These are phyloP conservation scores for Melipona beecheii DNA, from an alignment of 2,888 invertebrate genomes.

Conservation along the genomic window DNA sequence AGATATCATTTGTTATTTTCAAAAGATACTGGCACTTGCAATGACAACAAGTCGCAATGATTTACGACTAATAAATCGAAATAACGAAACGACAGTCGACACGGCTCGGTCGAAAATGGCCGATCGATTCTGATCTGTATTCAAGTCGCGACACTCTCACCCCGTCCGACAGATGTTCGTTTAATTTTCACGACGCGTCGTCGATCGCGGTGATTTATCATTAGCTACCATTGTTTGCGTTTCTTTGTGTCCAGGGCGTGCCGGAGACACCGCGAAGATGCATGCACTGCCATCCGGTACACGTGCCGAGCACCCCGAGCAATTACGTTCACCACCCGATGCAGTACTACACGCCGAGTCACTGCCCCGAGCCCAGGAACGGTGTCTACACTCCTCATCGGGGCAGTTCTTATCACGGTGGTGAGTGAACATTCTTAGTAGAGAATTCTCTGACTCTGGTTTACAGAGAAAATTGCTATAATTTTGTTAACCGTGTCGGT, in stretches of 20 bases:
- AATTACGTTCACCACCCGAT: slow-evolving; percentile 75
- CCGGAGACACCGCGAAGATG: slow-evolving; percentile 79
- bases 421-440: slow-evolving; percentile 72
- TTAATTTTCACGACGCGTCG: slow-evolving; percentile 39
- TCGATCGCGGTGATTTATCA: not conserved
- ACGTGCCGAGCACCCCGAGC: slow-evolving; percentile 77
- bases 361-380: slow-evolving; percentile 77
- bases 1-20: no score
- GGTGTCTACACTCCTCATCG: slow-evolving; percentile 79
- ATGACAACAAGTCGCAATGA: no score
- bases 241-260: slow-evolving; percentile 64
- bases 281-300: slow-evolving; percentile 79
- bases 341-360: slow-evolving; percentile 81
- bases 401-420: slow-evolving; percentile 80
- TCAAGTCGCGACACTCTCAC: slow-evolving; percentile 24
- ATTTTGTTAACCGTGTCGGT: not conserved
- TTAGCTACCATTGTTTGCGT: slow-evolving; percentile 3
- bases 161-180: slow-evolving; percentile 25
- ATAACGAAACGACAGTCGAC: no score
- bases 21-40: no score
- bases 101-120: not conserved
- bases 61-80: no score
- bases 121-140: slow-evolving; percentile 48
- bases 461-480: not conserved
- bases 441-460: not conserved